Evolutionary conservation across 2,797 vertebrate species (phyloP), one percentile per base, ranked within the genome.

Genomic region (Nasua narica): DNA sequence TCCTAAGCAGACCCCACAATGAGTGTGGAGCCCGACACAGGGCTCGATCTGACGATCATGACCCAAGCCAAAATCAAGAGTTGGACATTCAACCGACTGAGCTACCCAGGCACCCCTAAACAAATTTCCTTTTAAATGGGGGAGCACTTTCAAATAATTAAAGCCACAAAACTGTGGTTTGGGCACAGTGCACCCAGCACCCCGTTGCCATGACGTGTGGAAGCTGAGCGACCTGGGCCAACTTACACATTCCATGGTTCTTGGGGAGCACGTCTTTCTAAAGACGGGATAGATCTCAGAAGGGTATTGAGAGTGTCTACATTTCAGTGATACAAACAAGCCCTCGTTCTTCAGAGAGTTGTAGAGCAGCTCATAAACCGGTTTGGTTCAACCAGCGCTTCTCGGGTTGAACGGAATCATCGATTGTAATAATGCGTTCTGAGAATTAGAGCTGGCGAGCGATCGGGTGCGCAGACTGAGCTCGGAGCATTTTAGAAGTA

Each of bases 151-250:
- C 37, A 90, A 32, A 58, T 60, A 56, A 69, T 78, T 15, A 35
- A 56, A 79, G 0, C 11, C 56, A 40, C 8, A 21, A 15, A 72
- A 32, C 87, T 15, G 1, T 3, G 3, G 40, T 13, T n/a, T 52
- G 29, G 25, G 37, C 1, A 2, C 2, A 16, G 40, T 4, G 9
- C 1, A 2, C 3, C 5, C 7, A 14, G 4, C 4, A 15, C 11
- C 29, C 43, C 77, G 35, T 58, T 27, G 21, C 2, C 5, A 1
- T 56, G 32, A 15, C 8, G 4, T 0, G 0, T 2, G 15, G 43
- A 43, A 81, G 56, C 46, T 5, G 2, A 3, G 54, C 40, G 27
- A 43, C 11, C 16, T 65, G 62, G 32, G 32, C 32, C 54, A 19
- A 0, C 67, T 56, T 43, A 23, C 0, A 13, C n/a, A 25, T 54